Evolutionary conservation across 2,113 vertebrate genomes (phyloP).

Genomic region (Platysteira castanea): DNA sequence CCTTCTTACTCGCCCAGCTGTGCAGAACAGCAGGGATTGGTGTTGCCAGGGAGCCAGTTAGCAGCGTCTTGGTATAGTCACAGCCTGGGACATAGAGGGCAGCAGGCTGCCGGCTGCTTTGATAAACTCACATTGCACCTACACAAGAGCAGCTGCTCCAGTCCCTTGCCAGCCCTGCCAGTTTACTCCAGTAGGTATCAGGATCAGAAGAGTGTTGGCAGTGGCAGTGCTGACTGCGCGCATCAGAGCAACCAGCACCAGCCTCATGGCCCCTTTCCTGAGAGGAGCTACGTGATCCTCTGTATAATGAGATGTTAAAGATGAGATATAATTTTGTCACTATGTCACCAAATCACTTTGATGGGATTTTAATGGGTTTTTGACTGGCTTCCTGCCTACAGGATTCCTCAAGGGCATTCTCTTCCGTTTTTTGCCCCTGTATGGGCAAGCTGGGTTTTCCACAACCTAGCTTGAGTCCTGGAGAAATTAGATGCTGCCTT

Average conservation of each 20-base stretch:
- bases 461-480: background rate
- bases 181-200: background rate
- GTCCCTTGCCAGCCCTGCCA: background rate
- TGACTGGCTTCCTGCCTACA: background rate
- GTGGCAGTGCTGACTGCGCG: background rate
- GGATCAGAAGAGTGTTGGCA: background rate
- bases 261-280: background rate
- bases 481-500: background rate
- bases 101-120: background rate
- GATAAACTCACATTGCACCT: background rate
- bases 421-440: background rate
- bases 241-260: background rate
- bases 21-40: background rate
- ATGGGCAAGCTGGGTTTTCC: background rate
- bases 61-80: background rate
- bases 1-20: background rate
- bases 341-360: background rate
- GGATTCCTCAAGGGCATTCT: background rate
- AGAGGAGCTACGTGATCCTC: background rate
- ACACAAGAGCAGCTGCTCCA: background rate
- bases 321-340: background rate
- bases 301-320: background rate
- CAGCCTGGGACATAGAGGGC: background rate
- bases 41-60: background rate
- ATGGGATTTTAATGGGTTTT: background rate